Percentiles rank a stretch among this genome's conserved stretches.
Conservation (phyloP, 2,888 invertebrate genomes). For the Diploptera punctata region DNA sequence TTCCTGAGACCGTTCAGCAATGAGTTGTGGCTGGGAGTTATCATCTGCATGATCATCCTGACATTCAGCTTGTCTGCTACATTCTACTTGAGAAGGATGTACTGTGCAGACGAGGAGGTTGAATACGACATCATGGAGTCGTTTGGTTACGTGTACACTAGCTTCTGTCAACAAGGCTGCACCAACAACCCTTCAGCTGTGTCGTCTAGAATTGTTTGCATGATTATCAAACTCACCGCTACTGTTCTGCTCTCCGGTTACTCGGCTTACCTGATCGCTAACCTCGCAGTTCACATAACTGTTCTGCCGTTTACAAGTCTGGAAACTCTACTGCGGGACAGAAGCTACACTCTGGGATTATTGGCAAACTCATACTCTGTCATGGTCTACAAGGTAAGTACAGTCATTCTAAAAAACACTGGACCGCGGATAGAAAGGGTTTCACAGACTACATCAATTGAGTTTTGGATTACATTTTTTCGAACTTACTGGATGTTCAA, state of each 20-base stretch:
- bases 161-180: conserved; percentile 8
- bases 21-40: background rate
- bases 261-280: background rate
- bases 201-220: background rate
- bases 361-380: background rate
- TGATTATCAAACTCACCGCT: background rate
- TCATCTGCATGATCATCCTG: background rate
- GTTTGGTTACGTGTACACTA: background rate
- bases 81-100: background rate
- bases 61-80: background rate
- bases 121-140: background rate
- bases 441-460: no score
- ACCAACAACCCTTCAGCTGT: background rate
- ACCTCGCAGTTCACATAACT: background rate
- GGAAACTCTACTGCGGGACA: background rate
- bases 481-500: no score
- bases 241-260: background rate
- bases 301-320: background rate
- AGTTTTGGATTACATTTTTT: no score
- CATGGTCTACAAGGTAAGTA: background rate
- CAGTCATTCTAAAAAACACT: no score
- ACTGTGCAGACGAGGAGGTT: background rate
- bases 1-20: background rate
- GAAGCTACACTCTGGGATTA: background rate
- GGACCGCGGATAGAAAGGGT: no score